phyloP scores from a whole-genome alignment of 2,888 invertebrate species.

The Neoascia interrupta region DNA sequence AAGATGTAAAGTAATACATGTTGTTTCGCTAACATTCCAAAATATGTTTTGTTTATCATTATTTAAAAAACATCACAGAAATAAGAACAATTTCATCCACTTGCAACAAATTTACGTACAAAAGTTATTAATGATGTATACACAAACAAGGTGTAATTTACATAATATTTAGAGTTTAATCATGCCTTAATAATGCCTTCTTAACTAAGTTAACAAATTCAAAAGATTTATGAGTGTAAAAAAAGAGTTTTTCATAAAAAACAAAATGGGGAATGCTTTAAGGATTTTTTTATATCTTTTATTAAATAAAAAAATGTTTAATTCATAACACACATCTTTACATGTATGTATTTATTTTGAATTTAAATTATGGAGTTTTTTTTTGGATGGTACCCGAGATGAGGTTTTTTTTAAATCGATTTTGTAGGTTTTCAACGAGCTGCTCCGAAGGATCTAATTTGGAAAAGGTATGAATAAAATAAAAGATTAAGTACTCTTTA shows the following conservation, averaged over 20 bases:
- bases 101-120: constrained; percentile 41
- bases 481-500: too few species aligned
- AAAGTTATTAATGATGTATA: constrained; percentile 38
- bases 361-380: constrained; percentile 13
- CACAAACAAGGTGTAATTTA: constrained; percentile 14
- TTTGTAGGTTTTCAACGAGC: too few species aligned
- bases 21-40: constrained; percentile 63
- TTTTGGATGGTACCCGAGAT: too few species aligned
- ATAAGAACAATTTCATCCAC: constrained; percentile 5
- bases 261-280: not conserved
- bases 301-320: constrained; percentile 6
- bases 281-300: constrained; percentile 28
- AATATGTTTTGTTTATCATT: constrained; percentile 26
- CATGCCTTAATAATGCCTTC: constrained; percentile 53
- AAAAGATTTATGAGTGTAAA: too few species aligned
- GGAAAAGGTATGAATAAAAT: constrained; percentile 6
- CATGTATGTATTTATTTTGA: constrained; percentile 60
- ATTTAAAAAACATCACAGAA: constrained; percentile 40
- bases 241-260: too few species aligned
- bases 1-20: constrained; percentile 2
- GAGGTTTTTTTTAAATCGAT: too few species aligned
- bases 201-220: constrained; percentile 54
- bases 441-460: too few species aligned
- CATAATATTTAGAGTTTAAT: constrained; percentile 8
- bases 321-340: constrained; percentile 38